Evolutionary conservation across 2,113 vertebrate species (phyloP), one percentile per base, ranked within the genome.

Genomic region (Epinephelus moara): DNA sequence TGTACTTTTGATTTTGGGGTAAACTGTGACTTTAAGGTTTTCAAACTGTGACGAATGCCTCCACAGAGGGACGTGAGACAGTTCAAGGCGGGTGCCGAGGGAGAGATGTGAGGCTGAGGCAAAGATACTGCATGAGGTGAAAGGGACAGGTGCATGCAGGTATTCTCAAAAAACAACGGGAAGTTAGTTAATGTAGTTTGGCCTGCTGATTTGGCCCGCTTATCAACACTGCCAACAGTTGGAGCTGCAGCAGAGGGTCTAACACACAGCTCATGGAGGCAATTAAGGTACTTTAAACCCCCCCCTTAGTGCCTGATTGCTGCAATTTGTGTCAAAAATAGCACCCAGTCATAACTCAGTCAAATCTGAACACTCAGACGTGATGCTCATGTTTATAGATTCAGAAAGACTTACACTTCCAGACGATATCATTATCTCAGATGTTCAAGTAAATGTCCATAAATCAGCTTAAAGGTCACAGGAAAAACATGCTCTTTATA

Each of bases 231-330:
- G 42, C 25, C 45, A 85, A 49, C 70, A 76, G 81, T 75, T 42
- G 33, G 56, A 79, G 68, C 67, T 37, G 77, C 62, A 63, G 68
- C 62, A 25, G 53, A 13, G 25, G 40, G 64, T 84, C 19, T 57
- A 70, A 87, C 66, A 64, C 59, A 37, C 33, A 57, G 37, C 63
- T 71, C 70, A 61, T 30, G 74, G 70, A 62, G 53, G 75, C 70
- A 85, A 42, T 80, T 78, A 70, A 77, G 70, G 59, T 70, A 78
- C 47, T 86, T 86, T 64, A 59, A 82, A 61, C n/a, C 50, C 66
- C 27, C 78, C 52, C 50, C 19, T 53, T 18, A 9, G 33, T 0
- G 15, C 10, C 70, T 61, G 53, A 55, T 83, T 80, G 56, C 55
- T 1, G 11, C 70, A 63, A 50, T 66, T 69, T 88, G 21, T 33